Conservation (phyloP, 1,140 invertebrate genomes). For the Cotesia vestalis region DNA sequence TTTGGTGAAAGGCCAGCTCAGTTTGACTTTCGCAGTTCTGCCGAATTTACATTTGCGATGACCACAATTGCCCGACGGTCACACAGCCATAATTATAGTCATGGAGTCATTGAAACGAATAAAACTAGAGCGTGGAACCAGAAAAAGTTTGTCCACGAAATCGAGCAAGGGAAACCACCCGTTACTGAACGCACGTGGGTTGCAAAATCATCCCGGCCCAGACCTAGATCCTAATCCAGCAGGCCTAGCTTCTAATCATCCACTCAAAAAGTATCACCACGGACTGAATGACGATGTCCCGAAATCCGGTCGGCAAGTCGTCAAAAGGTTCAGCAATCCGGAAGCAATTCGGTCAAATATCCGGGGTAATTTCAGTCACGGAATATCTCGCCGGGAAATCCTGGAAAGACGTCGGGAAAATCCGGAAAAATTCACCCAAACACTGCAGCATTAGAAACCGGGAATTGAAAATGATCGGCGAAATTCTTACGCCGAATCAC, state of each 20-base stretch:
- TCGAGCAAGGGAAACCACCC: conserved; percentile 46
- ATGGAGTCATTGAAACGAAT: conserved; percentile 26
- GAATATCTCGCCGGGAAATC: conserved; percentile 29
- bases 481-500: conserved; percentile 28
- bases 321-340: conserved; percentile 25
- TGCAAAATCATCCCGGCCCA: conserved; percentile 58
- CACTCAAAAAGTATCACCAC: background rate
- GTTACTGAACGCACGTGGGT: conserved; percentile 54
- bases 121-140: conserved; percentile 31
- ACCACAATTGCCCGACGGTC: too few species aligned
- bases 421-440: conserved; percentile 41
- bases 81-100: background rate
- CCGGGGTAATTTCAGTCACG: background rate
- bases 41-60: background rate
- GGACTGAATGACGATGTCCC: conserved; percentile 3
- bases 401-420: conserved; percentile 9
- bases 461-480: conserved; percentile 15
- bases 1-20: background rate
- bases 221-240: conserved; percentile 50
- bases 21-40: background rate
- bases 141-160: conserved; percentile 10
- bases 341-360: conserved; percentile 21
- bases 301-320: conserved; percentile 16
- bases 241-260: conserved; percentile 42
- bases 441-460: conserved; percentile 38